Percentiles rank a stretch among this genome's conserved stretches.
Conservation (phyloP, 2,888 invertebrate genomes). For the Reticulitermes lucifugus region DNA sequence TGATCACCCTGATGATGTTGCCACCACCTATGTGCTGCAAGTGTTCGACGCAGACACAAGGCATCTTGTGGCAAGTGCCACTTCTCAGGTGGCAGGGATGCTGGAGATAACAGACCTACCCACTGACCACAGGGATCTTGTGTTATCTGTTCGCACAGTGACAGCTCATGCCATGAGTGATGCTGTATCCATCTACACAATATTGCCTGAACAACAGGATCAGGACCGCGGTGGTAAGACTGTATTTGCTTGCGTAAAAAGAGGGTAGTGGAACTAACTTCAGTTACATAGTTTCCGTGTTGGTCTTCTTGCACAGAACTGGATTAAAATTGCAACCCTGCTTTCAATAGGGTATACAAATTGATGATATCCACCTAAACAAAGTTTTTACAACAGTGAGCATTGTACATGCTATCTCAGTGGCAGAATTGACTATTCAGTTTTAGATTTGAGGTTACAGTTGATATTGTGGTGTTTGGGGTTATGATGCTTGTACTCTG, state of each 20-base stretch:
- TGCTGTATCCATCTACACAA: conserved; percentile 57
- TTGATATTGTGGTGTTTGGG: no score
- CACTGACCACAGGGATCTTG: conserved; percentile 59
- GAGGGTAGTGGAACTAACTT: conserved; percentile 13
- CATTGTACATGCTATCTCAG: no score
- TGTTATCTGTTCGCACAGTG: conserved; percentile 67
- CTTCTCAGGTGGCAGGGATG: conserved; percentile 64
- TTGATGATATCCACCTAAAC: neutral
- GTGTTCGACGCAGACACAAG: conserved; percentile 68
- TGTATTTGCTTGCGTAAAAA: neutral
- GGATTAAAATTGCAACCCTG: neutral
- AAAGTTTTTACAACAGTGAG: no score
- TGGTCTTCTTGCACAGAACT: neutral
- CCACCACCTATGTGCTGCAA: conserved; percentile 66
- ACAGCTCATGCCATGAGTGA: conserved; percentile 67
- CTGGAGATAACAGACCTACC: conserved; percentile 66
- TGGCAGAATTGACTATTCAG: no score
- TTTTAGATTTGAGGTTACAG: no score
- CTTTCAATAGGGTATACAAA: neutral
- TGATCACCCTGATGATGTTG: conserved; percentile 57
- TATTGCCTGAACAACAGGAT: conserved; percentile 44
- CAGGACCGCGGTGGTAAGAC: conserved; percentile 40
- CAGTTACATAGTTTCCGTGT: neutral
- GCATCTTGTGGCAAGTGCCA: conserved; percentile 66
- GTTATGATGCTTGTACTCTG: no score